Evolutionary conservation across 2,797 vertebrate genomes (phyloP), one percentile per base, ranked within the genome.

Genomic region (Silurus aristotelis): DNA sequence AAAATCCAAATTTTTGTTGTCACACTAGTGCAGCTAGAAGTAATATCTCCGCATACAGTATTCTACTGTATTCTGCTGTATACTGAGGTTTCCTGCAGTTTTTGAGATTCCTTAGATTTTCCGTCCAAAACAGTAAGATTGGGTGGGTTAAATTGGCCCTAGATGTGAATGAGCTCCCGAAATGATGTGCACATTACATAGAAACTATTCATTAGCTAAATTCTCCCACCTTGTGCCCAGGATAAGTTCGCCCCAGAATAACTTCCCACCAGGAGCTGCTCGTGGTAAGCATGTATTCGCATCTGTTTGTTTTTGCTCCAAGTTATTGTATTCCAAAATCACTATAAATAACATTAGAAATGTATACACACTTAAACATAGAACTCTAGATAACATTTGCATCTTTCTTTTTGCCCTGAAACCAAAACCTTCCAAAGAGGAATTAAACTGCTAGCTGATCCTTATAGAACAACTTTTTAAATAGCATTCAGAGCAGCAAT

Each of bases 381-480:
- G 27, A 0, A 20, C 27, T 61, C 17, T 58, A 31, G 73, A 77
- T 58, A 20, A 20, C 55, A 20, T 31, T 12, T 22, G 38, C 25
- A 77, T 9, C 15, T 19, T 31, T 58, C 31, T 48, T 52, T 52
- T 61, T 22, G 56, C 22, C 31, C 31, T 20, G n/a, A 78, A n/a
- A 38, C 31, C 0, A 17, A 73, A 77, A 27, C 7, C 55, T 60
- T 20, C 25, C 55, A 60, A 38, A 60, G 55, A 60, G n/a, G 52
- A 3, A n/a, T 27, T 56, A 60, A 31, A 78, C 56, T 61, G 31
- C 12, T 46, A 43, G 55, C 55, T 43, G 56, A 61, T 81, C 60
- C 77, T 81, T 85, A 75, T 75, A 70, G 61, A 85, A 56, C 60
- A 83, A 89, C 85, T 89, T 89, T 86, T 79, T 63, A 14, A 88